Evolutionary conservation across 2,888 invertebrate species (phyloP), one percentile per base, ranked within the genome.

Genomic region (Thecocarcelia acutangulata): DNA sequence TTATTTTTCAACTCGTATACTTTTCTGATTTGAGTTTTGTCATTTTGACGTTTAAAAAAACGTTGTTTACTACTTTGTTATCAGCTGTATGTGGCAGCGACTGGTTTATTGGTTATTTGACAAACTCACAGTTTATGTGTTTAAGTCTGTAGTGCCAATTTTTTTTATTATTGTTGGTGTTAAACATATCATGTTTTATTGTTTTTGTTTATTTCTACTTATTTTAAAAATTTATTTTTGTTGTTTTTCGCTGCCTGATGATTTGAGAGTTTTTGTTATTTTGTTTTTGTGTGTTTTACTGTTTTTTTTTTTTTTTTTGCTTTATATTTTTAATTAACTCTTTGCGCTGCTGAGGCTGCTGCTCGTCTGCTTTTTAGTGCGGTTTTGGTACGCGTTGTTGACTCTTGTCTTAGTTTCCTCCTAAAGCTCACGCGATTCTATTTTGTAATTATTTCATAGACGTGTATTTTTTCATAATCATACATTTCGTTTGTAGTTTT

Each of bases 351-450:
- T 82, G 78, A 82, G 70, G 78, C 82, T 82, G 82, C 78, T 82
- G 74, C 82, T 82, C 82, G 82, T 82, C 82, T 82, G 82, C 82
- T 75, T 82, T 78, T 78, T 61, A 82, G 82, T 82, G 78, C 70
- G 78, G 74, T 82, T 82, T 82, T 82, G 78, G 46, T 82, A 82
- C 82, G 78, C 78, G 82, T 69, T 74, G 24, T 33, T 8, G 74
- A 82, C 78, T 82, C 78, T 78, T 78, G 82, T 82, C 74, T 82
- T 74, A 64, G 69, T 69, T 80, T 64, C 50, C 58, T 70, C 58
- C 64, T 40, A 74, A 78, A 74, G 70, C 74, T 82, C 59, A 78
- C 70, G 74, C 82, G 82, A 61, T 78, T 75, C 69, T 73, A 73
- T 66, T 61, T 79, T 52, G 46, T 61, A 61, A 73, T 68, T 59